Conservation (phyloP, 2,113 vertebrate genomes). For the Aptenodytes forsteri region DNA sequence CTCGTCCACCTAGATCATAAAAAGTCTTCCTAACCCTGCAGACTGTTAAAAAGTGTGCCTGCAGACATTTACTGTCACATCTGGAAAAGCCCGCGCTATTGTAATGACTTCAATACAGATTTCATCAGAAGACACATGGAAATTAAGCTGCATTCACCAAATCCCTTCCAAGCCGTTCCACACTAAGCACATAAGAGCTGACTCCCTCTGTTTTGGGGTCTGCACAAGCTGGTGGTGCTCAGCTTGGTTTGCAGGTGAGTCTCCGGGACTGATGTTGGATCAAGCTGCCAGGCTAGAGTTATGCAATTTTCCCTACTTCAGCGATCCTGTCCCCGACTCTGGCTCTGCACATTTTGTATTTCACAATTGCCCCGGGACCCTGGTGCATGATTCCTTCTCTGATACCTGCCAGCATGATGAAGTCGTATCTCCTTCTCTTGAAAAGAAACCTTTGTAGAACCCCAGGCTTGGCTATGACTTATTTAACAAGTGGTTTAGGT, state of each 20-base stretch:
- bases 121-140: neutral
- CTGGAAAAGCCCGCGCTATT: neutral
- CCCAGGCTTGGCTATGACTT: neutral
- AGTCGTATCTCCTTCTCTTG: neutral
- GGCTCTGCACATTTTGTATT: neutral
- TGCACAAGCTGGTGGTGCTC: neutral
- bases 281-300: neutral
- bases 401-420: neutral
- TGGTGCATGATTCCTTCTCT: neutral
- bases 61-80: conserved; percentile 19
- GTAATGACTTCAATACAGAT: neutral
- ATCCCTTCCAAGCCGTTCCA: neutral
- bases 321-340: neutral
- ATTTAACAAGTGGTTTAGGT: neutral
- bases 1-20: conserved; percentile 9
- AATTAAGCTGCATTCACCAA: neutral
- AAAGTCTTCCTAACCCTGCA: conserved; percentile 14
- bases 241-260: neutral
- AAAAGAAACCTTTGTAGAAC: neutral
- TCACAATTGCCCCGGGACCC: neutral
- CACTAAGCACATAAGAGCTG: neutral
- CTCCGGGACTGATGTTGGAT: neutral
- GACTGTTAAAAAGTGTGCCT: neutral
- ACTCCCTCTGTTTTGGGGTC: neutral
- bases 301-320: neutral